Evolutionary conservation across 2,888 invertebrate species (phyloP), one percentile per base, ranked within the genome.

Genomic region (Escarpia spicata): DNA sequence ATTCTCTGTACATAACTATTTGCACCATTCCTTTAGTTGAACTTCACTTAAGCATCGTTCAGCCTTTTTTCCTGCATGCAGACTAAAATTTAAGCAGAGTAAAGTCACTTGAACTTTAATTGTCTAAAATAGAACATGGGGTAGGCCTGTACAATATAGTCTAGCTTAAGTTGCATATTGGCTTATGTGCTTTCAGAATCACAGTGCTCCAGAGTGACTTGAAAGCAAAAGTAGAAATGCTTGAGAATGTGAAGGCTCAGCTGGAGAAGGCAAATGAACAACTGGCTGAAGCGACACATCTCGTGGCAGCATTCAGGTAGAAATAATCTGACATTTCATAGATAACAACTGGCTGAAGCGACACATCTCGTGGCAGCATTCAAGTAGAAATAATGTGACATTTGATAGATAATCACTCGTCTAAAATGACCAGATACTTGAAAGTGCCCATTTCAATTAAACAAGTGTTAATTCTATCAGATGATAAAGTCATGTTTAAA

Each of bases 161-260:
- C 6, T 19, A n/a, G 26, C 3, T 6, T 75, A 26, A 2, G 6
- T 4, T 19, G n/a, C n/a, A 26, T 26, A 19, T 52, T 75, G 75
- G 19, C 37, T 91, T 60, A n/a, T 52, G 31, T 31, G 45, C 15
- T 90, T 93, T 60, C 89, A 93, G 93, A 19, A 60, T 93, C 8
- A n/a, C 93, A 15, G 90, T 91, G 15, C 43, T 93, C 90, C 90
- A 92, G 44, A 43, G 89, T 43, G 93, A 92, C 90, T 31, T 92
- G 10, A 89, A 91, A 19, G 44, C 91, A 31, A 92, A 89, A 90
- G 92, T 91, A 26, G 92, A 92, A n/a, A 52, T 89, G 10, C 90
- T 91, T 58, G 3, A 45, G 60, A 91, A 92, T 15, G 31, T 92
- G 58, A 89, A 91, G 31, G 15, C 9, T 31, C 92, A 58, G 8